Base-by-base conservation (phyloP, 2,888 invertebrate genomes). In the Philhelius pedissequus region DNA sequence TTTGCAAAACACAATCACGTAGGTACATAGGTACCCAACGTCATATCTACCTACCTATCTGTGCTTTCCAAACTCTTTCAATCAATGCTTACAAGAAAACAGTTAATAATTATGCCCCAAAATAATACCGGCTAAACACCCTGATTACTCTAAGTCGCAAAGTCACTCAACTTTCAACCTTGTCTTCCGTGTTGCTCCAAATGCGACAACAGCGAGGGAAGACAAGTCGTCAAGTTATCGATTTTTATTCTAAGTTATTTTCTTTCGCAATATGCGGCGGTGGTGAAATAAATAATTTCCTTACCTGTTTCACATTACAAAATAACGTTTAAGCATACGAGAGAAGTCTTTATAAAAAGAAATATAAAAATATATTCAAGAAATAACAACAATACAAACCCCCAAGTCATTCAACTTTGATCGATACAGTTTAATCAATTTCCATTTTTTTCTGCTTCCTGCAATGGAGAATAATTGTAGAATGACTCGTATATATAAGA, bases 361-460 rank as follows among this genome's bases (percentile, higher is more conserved):
- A 35, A 56, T 7, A 58, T 45, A 48, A 56, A 48, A 20, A 54
- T 38, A n/a, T 27, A 58, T 40, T 50, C 18, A 60, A 62, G 48
- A 62, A 78, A 74, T 52, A 83, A 74, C 58, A 79, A 79, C 69
- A 82, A 54, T 43, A 69, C 58, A 56, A 78, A 74, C 56, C 56
- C 56, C 32, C 27, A 70, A 83, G 83, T 83, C 83, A 79, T 83
- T 83, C 83, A 83, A 83, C 83, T 83, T 79, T 83, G 83, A 83
- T 83, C 83, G 83, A 83, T 83, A 83, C 83, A 83, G 83, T 83
- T 83, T 83, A 83, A 83, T 83, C 79, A 79, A 79, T 79, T 83
- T 83, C 38, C 25, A 40, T 60, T 30, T 27, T 62, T 43, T 69
- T 38, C 20, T 66, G 58, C 27, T 60, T 38, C 48, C 27, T 62